These are phyloP conservation scores for Egretta garzetta DNA, from an alignment of 2,113 vertebrate genomes.

Conservation along the genomic window DNA sequence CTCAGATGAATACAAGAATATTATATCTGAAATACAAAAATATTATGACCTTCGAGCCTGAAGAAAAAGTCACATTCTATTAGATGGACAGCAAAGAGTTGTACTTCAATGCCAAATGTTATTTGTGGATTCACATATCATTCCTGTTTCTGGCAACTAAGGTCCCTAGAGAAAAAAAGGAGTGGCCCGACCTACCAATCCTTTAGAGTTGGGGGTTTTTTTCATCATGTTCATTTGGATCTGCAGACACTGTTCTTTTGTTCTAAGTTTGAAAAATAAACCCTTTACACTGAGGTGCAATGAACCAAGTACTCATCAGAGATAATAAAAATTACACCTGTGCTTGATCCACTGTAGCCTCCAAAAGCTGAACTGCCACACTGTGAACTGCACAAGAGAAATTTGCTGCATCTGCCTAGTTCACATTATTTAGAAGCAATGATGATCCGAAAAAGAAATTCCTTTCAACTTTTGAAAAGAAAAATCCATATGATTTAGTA, in stretches of 20 bases:
- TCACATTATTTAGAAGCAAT: not conserved
- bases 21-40: not conserved
- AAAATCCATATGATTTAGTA: accelerated
- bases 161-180: not conserved
- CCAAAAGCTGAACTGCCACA: not conserved
- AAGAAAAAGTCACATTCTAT: not conserved
- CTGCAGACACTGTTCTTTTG: not conserved
- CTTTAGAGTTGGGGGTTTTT: not conserved
- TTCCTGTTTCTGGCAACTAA: not conserved
- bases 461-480: not conserved
- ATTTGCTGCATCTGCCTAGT: not conserved
- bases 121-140: not conserved
- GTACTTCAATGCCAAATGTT: not conserved
- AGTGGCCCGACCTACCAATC: not conserved
- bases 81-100: not conserved
- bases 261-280: not conserved
- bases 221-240: not conserved
- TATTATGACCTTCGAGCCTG: not conserved
- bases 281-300: not conserved
- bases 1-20: not conserved
- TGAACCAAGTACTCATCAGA: not conserved
- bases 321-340: not conserved
- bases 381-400: not conserved
- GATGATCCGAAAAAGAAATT: not conserved
- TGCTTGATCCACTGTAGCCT: not conserved